phyloP scores from a whole-genome alignment of 2,888 invertebrate genomes.

The Zygaena filipendulae region DNA sequence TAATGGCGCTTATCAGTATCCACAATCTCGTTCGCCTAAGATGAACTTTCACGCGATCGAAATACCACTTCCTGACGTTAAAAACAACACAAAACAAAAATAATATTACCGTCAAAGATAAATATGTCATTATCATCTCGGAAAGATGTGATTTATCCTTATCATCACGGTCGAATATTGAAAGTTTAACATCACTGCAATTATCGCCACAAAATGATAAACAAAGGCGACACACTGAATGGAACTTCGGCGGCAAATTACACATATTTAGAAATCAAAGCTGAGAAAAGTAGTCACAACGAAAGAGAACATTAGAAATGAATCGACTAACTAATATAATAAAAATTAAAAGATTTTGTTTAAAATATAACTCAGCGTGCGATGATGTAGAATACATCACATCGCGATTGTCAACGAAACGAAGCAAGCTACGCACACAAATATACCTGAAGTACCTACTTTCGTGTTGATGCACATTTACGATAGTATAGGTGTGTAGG shows the following conservation, averaged over 20 bases:
- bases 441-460: too few species aligned
- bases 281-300: slow-evolving; percentile 58
- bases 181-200: slow-evolving; percentile 79
- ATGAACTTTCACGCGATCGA: slow-evolving; percentile 68
- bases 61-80: slow-evolving; percentile 34
- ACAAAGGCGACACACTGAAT: slow-evolving; percentile 94
- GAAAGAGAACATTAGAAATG: slow-evolving; percentile 66
- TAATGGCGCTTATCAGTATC: slow-evolving; percentile 71
- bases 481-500: too few species aligned
- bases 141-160: slow-evolving; percentile 75
- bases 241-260: slow-evolving; percentile 92
- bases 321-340: slow-evolving; percentile 56
- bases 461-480: too few species aligned
- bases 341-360: slow-evolving; percentile 62
- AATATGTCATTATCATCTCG: slow-evolving; percentile 82
- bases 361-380: slow-evolving; percentile 66
- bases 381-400: slow-evolving; percentile 67
- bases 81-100: slow-evolving; percentile 26
- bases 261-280: slow-evolving; percentile 81
- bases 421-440: slow-evolving; percentile 64
- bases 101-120: slow-evolving; percentile 79
- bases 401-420: slow-evolving; percentile 68
- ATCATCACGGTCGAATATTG: slow-evolving; percentile 80
- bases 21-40: slow-evolving; percentile 65
- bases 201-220: slow-evolving; percentile 80